Percentiles rank a stretch among this genome's conserved stretches.
These are phyloP conservation scores for Porites lutea DNA, from an alignment of 64 coral and sea anemone genomes.

Conservation along the genomic window DNA sequence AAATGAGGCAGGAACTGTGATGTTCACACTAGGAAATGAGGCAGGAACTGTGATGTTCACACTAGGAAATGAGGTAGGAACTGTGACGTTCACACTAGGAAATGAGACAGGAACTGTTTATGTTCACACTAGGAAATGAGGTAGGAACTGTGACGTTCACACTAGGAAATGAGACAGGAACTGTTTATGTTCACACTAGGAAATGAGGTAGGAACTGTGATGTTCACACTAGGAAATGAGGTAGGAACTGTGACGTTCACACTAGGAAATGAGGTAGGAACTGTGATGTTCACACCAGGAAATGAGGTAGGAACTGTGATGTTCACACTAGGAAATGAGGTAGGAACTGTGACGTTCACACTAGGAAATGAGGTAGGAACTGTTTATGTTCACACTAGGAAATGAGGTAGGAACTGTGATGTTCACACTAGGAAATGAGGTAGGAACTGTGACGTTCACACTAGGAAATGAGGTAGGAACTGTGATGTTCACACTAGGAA, in stretches of 20 bases:
- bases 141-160: too few species aligned
- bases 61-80: conserved; percentile 61
- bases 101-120: too few species aligned
- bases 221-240: conserved; percentile 35
- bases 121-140: conserved; percentile 35
- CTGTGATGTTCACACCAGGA: conserved; percentile 21
- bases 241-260: too few species aligned
- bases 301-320: too few species aligned
- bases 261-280: conserved; percentile 61
- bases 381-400: conserved; percentile 28
- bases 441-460: too few species aligned
- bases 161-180: conserved; percentile 50
- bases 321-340: conserved; percentile 43
- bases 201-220: too few species aligned
- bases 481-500: conserved; percentile 27
- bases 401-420: too few species aligned
- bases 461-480: conserved; percentile 65
- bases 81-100: conserved; percentile 31
- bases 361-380: conserved; percentile 65
- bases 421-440: conserved; percentile 43
- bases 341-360: too few species aligned
- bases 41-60: too few species aligned
- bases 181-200: conserved; percentile 51
- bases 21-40: conserved; percentile 35
- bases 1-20: too few species aligned